Evolutionary conservation across 2,888 invertebrate genomes (phyloP), one percentile per base, ranked within the genome.

Genomic region (Trichacis sp.): DNA sequence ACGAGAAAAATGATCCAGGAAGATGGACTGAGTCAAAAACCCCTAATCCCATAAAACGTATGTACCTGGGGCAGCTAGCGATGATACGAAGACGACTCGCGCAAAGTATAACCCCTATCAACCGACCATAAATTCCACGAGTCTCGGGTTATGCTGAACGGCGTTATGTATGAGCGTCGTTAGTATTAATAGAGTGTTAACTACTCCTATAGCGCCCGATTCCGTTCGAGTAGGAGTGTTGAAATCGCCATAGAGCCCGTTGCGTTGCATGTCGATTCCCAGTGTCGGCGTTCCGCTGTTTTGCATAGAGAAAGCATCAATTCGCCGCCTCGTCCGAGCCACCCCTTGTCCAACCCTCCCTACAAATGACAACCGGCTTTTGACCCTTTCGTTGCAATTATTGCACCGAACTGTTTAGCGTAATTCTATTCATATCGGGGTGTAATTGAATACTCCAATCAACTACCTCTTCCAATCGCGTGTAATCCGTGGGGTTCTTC

Each of bases 111-210:
- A 81, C 77, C 78, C 77, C 79, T 79, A 81, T 82, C 80, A 82
- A 77, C 81, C 76, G 80, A 79, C 78, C 81, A 81, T 82, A 82
- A 82, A 82, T 82, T 81, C 76, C 78, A 75, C 72, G 62, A 61
- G 76, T 73, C 64, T 71, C 73, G 66, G 61, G 68, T 69, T 73
- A 70, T 73, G 66, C 68, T 62, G 68, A 59, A 65, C 75, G 77
- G 76, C 76, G 81, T 83, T 83, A 82, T 82, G 83, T 82, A 83
- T 80, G 83, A 79, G 82, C 81, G 76, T 81, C 83, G 82, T 83
- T 83, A 83, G 79, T 80, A 80, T 82, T 83, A 83, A 83, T 83
- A 82, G 83, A 83, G 83, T 83, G 83, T 81, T 83, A 83, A 84
- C 82, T 81, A 81, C 81, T 79, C 75, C 80, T 80, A 80, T 77